phyloP scores from a whole-genome alignment of 2,888 invertebrate species.

The Microplitis manilae region DNA sequence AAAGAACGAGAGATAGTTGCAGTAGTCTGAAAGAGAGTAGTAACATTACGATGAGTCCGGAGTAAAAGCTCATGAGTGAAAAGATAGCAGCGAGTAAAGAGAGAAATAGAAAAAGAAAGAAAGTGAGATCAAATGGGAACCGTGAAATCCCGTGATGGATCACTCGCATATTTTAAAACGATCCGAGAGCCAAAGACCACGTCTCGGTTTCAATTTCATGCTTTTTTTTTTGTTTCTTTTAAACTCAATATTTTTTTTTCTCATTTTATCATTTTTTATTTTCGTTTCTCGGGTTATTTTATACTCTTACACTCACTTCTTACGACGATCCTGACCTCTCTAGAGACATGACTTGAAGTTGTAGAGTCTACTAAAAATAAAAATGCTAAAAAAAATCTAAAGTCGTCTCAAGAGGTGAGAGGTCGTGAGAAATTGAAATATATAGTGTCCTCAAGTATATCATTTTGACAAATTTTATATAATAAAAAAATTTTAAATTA shows the following conservation, averaged over 20 bases:
- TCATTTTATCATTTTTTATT: not conserved
- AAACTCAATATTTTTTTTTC: not conserved
- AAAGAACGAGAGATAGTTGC: not conserved
- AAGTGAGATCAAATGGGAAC: constrained; percentile 51
- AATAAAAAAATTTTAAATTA: no score
- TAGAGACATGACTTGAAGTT: not conserved
- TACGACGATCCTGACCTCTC: not conserved
- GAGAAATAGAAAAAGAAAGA: constrained; percentile 21
- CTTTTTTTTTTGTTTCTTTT: not conserved
- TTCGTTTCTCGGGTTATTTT: not conserved
- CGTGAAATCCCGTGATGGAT: constrained; percentile 52
- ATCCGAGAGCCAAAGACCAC: constrained; percentile 40
- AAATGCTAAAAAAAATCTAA: not conserved
- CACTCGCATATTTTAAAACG: constrained; percentile 53
- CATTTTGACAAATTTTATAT: not conserved
- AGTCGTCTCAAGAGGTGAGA: not conserved
- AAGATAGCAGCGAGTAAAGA: no score
- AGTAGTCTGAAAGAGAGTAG: no score
- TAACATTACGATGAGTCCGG: no score
- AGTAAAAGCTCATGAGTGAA: no score
- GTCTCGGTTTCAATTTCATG: not conserved
- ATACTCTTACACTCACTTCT: not conserved
- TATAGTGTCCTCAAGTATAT: not conserved
- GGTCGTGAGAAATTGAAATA: not conserved
- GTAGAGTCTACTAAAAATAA: not conserved